Percentiles rank a stretch among this genome's conserved stretches.
phyloP scores from a whole-genome alignment of 2,797 vertebrate genomes.

The Platalea minor region DNA sequence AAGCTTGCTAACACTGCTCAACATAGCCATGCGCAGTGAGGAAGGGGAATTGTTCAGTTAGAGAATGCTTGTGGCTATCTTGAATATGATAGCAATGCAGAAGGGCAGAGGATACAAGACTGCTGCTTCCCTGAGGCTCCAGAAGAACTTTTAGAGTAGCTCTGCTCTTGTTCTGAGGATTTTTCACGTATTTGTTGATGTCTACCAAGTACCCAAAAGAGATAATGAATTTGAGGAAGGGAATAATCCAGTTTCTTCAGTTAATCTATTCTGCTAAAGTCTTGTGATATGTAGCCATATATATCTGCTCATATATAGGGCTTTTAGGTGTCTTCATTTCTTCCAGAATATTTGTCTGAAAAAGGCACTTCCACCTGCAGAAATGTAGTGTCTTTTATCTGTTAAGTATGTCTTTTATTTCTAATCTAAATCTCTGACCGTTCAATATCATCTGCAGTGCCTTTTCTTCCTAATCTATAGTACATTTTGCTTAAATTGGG shows the following conservation, averaged over 20 bases:
- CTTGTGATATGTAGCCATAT: neutral
- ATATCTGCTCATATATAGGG: neutral
- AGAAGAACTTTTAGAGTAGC: neutral
- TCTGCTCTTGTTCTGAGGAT: neutral
- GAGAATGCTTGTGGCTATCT: neutral
- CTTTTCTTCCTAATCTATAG: neutral
- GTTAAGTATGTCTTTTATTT: neutral
- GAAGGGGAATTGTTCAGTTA: neutral
- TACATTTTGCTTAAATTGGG: neutral
- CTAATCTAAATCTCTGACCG: neutral
- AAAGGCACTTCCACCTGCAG: neutral
- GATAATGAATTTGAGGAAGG: neutral
- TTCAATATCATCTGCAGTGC: neutral
- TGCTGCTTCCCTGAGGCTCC: neutral
- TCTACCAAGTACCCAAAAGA: neutral
- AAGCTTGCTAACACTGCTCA: neutral
- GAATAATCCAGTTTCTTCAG: neutral
- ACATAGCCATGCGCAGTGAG: accelerated
- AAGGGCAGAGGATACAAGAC: neutral
- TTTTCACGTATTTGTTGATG: neutral
- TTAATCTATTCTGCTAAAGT: neutral
- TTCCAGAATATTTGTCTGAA: neutral
- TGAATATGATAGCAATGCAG: neutral
- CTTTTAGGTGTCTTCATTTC: neutral
- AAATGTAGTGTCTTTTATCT: neutral